Evolutionary conservation across 2,113 vertebrate species (phyloP).

Genomic region (Lycocorax pyrrhopterus): DNA sequence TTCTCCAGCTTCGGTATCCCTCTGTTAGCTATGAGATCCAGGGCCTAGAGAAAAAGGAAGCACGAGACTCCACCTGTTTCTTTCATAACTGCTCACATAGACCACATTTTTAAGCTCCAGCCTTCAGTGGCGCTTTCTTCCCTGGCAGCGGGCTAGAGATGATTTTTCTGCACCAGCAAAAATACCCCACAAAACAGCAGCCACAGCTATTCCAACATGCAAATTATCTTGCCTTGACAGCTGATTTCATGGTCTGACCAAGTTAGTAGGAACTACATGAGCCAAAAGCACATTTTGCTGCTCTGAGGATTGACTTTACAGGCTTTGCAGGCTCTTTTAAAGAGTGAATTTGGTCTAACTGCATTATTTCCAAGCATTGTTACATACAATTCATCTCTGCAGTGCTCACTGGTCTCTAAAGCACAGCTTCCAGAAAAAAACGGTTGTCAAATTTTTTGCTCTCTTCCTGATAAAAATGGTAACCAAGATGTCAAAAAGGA

Average conservation of each 20-base stretch:
- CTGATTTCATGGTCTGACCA: background rate
- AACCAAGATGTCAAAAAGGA: background rate
- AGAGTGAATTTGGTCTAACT: background rate
- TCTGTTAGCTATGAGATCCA: constrained; percentile 91
- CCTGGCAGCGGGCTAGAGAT: background rate
- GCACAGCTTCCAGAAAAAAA: background rate
- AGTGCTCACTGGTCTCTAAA: background rate
- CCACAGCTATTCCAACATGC: background rate
- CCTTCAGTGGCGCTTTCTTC: background rate
- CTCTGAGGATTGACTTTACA: background rate
- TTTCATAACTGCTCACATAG: background rate
- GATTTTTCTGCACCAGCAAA: background rate
- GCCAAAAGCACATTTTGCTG: background rate
- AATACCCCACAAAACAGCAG: background rate
- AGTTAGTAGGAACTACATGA: background rate
- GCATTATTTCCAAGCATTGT: background rate
- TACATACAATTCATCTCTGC: background rate
- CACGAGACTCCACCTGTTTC: background rate
- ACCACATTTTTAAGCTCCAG: background rate
- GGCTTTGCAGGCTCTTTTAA: background rate
- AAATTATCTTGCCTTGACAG: background rate
- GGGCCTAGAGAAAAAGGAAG: constrained; percentile 72
- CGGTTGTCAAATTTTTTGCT: background rate
- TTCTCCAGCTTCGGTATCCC: constrained; percentile 92
- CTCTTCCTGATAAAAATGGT: background rate